These are phyloP conservation scores for Heliconius hermathena DNA, from an alignment of 1,140 invertebrate species.

Conservation along the genomic window DNA sequence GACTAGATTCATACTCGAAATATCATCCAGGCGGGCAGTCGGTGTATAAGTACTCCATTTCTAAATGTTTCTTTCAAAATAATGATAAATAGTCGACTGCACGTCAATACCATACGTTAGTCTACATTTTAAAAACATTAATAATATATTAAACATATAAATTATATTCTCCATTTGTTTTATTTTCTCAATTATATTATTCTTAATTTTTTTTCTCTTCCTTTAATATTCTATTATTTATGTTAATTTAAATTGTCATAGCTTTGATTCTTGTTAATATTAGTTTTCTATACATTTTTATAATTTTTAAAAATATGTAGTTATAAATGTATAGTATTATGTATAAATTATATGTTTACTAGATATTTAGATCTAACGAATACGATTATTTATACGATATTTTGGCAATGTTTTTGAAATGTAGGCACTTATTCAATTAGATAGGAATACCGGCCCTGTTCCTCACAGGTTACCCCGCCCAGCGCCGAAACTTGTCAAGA, in stretches of 20 bases:
- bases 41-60: constrained; percentile 36
- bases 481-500: constrained; percentile 70
- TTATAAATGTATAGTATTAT: constrained; percentile 1
- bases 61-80: constrained; percentile 14
- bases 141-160: constrained; percentile 25
- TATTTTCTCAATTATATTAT: not conserved
- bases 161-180: not conserved
- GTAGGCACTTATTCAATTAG: constrained; percentile 66
- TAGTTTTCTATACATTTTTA: not conserved
- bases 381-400: not conserved
- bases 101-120: constrained; percentile 56
- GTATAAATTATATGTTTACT: constrained; percentile 21
- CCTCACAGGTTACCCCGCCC: constrained; percentile 75
- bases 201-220: not conserved
- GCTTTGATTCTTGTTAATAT: constrained; percentile 20
- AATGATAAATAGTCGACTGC: constrained; percentile 61
- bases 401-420: constrained; percentile 63
- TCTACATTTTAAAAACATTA: constrained; percentile 74
- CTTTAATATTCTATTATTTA: not conserved
- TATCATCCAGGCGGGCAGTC: constrained; percentile 69
- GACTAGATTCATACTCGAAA: constrained; percentile 59
- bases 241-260: not conserved
- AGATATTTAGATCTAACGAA: constrained; percentile 31
- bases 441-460: constrained; percentile 63
- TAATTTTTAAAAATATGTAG: not conserved